phyloP scores from a whole-genome alignment of 1,140 invertebrate species.

The Pinna nobilis region DNA sequence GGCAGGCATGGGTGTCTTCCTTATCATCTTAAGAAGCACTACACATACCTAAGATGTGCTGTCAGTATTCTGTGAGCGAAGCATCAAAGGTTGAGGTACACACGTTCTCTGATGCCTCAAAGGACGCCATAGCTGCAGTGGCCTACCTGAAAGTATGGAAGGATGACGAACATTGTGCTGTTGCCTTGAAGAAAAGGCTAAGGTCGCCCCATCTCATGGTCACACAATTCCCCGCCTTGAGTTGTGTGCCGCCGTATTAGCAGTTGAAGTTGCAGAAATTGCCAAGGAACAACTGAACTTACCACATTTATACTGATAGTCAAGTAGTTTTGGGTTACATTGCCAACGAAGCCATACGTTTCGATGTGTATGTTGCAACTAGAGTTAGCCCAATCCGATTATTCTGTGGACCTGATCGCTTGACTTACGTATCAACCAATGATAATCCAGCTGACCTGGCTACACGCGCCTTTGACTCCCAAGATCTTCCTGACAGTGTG shows the following conservation, averaged over 20 bases:
- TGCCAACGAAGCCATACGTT: not conserved
- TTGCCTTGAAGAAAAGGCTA: not conserved
- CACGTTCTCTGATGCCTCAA: conserved; percentile 42
- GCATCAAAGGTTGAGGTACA: conserved; percentile 63
- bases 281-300: not conserved
- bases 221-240: not conserved
- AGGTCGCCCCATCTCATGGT: not conserved
- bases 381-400: conserved; percentile 10
- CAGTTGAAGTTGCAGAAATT: not conserved
- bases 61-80: conserved; percentile 52
- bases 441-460: conserved; percentile 31
- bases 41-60: conserved; percentile 17
- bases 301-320: not conserved
- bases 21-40: conserved; percentile 15
- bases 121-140: conserved; percentile 40
- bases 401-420: not conserved
- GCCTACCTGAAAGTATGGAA: conserved; percentile 23
- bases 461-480: not conserved
- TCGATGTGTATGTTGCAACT: not conserved
- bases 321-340: not conserved
- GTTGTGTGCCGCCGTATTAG: not conserved
- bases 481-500: not conserved
- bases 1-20: conserved; percentile 24
- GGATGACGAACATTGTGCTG: not conserved
- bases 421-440: conserved; percentile 20